Conservation (phyloP, 2,113 vertebrate genomes). For the Deroptyus accipitrinus region DNA sequence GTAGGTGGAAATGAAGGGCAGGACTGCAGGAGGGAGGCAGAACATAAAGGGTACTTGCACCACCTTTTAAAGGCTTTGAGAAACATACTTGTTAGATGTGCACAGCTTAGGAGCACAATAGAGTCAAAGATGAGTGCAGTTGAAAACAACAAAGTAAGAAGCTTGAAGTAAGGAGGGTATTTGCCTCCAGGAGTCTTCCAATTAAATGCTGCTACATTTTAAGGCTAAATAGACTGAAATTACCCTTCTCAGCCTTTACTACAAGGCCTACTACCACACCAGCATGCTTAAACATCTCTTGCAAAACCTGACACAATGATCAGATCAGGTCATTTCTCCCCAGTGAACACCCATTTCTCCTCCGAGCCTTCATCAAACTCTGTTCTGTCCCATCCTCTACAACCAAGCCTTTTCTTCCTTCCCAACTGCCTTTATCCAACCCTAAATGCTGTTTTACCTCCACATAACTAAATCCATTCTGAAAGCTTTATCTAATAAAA, state of each 20-base stretch:
- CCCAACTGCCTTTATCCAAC: not conserved
- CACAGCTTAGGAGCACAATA: not conserved
- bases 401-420: not conserved
- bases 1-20: not conserved
- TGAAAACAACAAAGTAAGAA: not conserved
- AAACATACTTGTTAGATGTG: not conserved
- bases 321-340: not conserved
- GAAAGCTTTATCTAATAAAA: not conserved
- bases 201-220: not conserved
- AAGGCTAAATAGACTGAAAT: not conserved
- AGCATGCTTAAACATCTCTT: not conserved
- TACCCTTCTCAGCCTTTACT: not conserved
- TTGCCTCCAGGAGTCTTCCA: not conserved
- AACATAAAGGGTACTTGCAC: not conserved
- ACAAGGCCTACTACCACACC: too few relatives aligned
- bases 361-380: not conserved
- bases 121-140: not conserved
- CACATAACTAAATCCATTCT: not conserved
- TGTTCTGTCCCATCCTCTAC: not conserved
- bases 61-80: not conserved
- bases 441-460: not conserved
- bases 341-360: not conserved
- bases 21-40: not conserved
- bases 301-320: not conserved
- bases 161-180: not conserved